Conservation (phyloP, 2,797 vertebrate species). For the Adelosebastes latens region DNA sequence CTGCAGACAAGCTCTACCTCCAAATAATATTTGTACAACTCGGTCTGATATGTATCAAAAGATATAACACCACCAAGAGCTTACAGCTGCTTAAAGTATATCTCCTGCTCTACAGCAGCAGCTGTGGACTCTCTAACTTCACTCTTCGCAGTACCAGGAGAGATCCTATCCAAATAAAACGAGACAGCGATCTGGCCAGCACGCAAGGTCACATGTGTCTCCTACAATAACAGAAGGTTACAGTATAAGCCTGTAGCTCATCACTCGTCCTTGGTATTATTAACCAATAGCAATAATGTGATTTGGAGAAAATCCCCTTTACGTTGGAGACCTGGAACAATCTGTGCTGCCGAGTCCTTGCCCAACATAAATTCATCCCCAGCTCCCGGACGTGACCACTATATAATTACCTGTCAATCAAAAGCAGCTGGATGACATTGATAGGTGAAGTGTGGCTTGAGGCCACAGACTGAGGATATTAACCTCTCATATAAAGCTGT, state of each 20-base stretch:
- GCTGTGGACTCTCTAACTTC: background rate
- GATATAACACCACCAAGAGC: background rate
- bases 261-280: conserved; percentile 45
- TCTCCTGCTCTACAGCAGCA: background rate
- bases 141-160: background rate
- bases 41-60: conserved; percentile 1
- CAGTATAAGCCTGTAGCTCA: conserved; percentile 8
- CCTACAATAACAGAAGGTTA: conserved; percentile 37
- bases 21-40: conserved; percentile 1
- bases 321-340: conserved; percentile 43
- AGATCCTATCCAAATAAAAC: conserved; percentile 11
- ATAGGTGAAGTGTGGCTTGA: conserved; percentile 55
- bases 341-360: conserved; percentile 49
- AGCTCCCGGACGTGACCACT: conserved; percentile 42
- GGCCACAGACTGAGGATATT: conserved; percentile 34
- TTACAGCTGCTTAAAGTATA: background rate
- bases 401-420: conserved; percentile 72
- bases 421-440: conserved; percentile 56
- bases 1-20: conserved; percentile 7
- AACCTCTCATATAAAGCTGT: conserved; percentile 31
- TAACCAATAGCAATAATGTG: conserved; percentile 63
- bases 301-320: conserved; percentile 70
- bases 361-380: conserved; percentile 47
- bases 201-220: conserved; percentile 23
- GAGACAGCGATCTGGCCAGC: background rate